These are phyloP conservation scores for Corydoras maculifer DNA, from an alignment of 2,113 vertebrate genomes.

Conservation along the genomic window DNA sequence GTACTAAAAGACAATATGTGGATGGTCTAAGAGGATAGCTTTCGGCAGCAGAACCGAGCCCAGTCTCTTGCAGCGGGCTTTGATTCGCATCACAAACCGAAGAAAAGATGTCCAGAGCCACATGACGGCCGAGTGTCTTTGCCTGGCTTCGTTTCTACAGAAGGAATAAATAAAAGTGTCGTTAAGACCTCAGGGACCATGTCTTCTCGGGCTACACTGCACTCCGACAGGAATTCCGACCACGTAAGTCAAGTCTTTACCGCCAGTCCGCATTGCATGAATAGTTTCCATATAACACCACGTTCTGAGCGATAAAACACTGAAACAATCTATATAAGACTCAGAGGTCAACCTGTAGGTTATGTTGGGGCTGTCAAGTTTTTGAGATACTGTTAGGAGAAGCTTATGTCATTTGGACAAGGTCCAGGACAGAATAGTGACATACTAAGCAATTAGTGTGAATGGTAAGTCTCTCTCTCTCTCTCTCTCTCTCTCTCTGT, in stretches of 20 bases:
- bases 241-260: constrained; percentile 58
- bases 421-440: neutral
- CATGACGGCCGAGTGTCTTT: constrained; percentile 39
- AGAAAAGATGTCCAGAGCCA: constrained; percentile 31
- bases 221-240: constrained; percentile 63
- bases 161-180: constrained; percentile 22
- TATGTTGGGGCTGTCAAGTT: no score
- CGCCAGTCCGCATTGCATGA: neutral
- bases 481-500: no score
- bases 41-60: neutral
- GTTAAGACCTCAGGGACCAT: constrained; percentile 58
- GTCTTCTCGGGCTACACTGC: constrained; percentile 67
- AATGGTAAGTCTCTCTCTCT: neutral
- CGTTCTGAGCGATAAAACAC: neutral
- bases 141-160: constrained; percentile 14
- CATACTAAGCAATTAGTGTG: neutral
- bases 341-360: no score
- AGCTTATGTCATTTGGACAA: neutral
- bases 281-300: constrained; percentile 7
- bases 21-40: constrained; percentile 26
- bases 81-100: constrained; percentile 13
- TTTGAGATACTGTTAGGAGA: neutral
- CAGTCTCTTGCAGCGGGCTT: constrained; percentile 9
- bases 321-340: neutral
- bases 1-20: constrained; percentile 31